A percentile compares a stretch with the other conserved stretches of the same genome.
Conservation (phyloP, 2,797 vertebrate species). For the Gymnopithys bicolor region DNA sequence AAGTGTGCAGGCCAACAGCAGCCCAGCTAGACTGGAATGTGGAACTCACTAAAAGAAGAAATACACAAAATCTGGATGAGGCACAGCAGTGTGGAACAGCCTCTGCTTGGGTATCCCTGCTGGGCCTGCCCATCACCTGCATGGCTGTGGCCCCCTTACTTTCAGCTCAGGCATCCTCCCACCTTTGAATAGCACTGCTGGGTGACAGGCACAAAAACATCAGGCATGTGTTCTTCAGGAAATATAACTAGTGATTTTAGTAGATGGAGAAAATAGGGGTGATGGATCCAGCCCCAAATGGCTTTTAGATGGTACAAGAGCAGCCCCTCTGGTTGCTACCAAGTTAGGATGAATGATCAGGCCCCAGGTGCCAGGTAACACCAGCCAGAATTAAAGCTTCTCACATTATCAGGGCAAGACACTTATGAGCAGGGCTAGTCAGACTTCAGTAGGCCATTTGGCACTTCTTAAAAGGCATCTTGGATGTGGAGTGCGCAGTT, state of each 20-base stretch:
- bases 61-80: neutral
- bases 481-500: neutral
- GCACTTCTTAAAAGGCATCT: neutral
- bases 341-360: neutral
- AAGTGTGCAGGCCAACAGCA: neutral
- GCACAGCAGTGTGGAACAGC: neutral
- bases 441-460: neutral
- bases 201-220: neutral
- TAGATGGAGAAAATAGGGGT: neutral
- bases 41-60: neutral
- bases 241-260: neutral
- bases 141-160: neutral
- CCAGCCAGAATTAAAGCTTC: neutral
- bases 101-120: neutral
- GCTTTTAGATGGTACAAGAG: neutral
- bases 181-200: neutral
- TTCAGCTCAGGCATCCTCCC: neutral
- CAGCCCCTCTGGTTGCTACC: neutral
- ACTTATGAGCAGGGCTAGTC: neutral
- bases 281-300: neutral
- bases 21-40: neutral
- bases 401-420: rapidly evolving
- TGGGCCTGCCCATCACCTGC: neutral
- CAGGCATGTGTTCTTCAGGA: neutral
- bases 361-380: neutral